phyloP scores from a whole-genome alignment of 2,113 vertebrate species.

The Passer domesticus region DNA sequence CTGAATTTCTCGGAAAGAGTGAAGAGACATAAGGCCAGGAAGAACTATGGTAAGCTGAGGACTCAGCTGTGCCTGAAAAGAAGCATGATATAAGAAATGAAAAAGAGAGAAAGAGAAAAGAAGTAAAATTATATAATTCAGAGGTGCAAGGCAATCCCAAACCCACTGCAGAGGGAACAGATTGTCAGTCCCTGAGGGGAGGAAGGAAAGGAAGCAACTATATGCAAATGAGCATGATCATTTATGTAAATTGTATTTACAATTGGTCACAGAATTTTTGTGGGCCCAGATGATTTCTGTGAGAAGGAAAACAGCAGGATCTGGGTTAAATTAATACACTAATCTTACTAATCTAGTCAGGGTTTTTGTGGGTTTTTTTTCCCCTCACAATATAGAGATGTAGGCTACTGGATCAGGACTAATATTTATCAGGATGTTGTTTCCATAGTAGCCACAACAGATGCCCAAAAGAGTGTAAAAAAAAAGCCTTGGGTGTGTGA shows the following conservation, averaged over 20 bases:
- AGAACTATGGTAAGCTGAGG: not conserved
- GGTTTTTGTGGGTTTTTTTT: fast-evolving
- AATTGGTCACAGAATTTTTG: constrained; percentile 8
- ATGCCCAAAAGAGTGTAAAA: not conserved
- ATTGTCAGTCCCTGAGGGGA: constrained; percentile 34
- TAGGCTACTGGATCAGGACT: not conserved
- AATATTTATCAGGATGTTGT: not conserved
- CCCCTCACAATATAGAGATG: not conserved
- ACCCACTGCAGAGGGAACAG: not conserved
- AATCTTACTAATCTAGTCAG: not conserved
- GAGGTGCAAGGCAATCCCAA: not conserved
- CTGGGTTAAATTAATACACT: not conserved
- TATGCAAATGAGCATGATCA: constrained; percentile 14
- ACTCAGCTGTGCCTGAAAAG: not conserved
- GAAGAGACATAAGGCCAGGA: not conserved
- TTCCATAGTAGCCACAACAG: not conserved
- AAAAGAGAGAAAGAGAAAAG: not conserved
- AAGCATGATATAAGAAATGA: not conserved
- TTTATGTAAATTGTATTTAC: constrained; percentile 27
- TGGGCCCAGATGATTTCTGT: not conserved
- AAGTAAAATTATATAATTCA: not conserved
- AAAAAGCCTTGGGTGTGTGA: not conserved
- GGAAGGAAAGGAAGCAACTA: constrained; percentile 3
- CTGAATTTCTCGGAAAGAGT: not conserved
- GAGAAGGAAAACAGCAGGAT: not conserved